Evolutionary conservation across 2,113 vertebrate genomes (phyloP), one percentile per base, ranked within the genome.

Genomic region (Pao palembangensis): DNA sequence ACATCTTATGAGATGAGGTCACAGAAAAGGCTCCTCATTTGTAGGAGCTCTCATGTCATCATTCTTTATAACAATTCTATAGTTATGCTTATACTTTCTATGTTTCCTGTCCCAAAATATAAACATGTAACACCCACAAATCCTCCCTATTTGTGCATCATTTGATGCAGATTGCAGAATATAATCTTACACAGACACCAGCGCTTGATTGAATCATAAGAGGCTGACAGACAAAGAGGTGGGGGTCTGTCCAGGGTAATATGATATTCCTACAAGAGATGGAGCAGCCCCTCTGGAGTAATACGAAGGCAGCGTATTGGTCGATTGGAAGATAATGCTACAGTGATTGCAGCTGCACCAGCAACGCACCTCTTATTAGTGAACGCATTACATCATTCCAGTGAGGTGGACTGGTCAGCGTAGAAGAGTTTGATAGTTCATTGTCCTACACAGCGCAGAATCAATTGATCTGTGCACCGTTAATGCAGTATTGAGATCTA

Each of bases 121-220:
- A 47, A 47, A 47, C 3, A 47, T 7, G 13, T 19, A 17, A 6
- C 16, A 48, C 46, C 16, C 7, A 49, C 47, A 1, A 11, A 16
- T 25, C 57, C 20, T 49, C 48, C 61, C 67, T 63, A 54, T 61
- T 67, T 31, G 61, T 38, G 42, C 57, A 78, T 67, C 57, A 75
- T 76, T 76, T 67, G 57, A 58, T 69, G 59, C 81, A 69, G 59
- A 59, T 81, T 41, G 64, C 5, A 28, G 55, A 51, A 55, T 87
- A 71, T 86, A 68, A 71, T 63, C 79, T 89, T 89, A 82, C 87
- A 18, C 58, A 65, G 54, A 62, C 63, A 79, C 65, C 69, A 67
- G 73, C 57, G 69, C 41, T 59, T 84, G 69, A 90, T 88, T 81
- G 78, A 80, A 88, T 88, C 78, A 81, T 61, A 15, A 51, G 43